These are phyloP conservation scores for Xenentodon cancila DNA, from an alignment of 2,797 vertebrate species.

Conservation along the genomic window DNA sequence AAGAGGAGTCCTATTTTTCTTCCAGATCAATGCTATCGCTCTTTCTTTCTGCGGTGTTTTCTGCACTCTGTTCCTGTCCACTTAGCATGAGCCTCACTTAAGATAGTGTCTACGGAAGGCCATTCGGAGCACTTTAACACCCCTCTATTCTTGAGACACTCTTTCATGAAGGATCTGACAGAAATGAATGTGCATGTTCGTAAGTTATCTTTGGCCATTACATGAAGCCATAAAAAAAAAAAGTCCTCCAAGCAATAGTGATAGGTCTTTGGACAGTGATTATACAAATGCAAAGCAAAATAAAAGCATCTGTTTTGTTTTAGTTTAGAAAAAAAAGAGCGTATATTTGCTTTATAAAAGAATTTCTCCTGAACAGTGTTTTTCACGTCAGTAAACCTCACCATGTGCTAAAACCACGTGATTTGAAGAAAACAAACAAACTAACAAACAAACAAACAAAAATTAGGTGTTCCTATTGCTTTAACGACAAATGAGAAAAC, in stretches of 20 bases:
- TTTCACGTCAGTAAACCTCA: constrained; percentile 67
- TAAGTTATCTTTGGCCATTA: constrained; percentile 68
- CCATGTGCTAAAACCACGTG: constrained; percentile 68
- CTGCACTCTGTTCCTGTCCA: constrained; percentile 60
- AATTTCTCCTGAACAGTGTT: constrained; percentile 48
- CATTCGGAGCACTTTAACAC: constrained; percentile 62
- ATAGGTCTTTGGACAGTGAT: background rate
- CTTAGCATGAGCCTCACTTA: constrained; percentile 72
- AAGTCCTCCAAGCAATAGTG: constrained; percentile 14
- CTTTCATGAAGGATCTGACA: constrained; percentile 64
- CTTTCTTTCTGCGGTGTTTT: constrained; percentile 44
- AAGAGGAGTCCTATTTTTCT: constrained; percentile 67
- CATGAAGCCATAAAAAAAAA: constrained; percentile 41
- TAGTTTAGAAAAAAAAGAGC: constrained; percentile 21
- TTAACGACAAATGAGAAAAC: constrained; percentile 61
- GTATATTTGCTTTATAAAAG: constrained; percentile 33
- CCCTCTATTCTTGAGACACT: constrained; percentile 62
- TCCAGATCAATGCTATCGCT: constrained; percentile 77
- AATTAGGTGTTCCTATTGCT: constrained; percentile 71
- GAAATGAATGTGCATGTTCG: constrained; percentile 57
- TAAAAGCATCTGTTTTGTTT: background rate
- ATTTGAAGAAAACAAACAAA: constrained; percentile 76
- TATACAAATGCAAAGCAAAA: constrained; percentile 12
- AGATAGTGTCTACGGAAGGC: constrained; percentile 78
- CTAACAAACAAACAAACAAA: constrained; percentile 65